phyloP scores from a whole-genome alignment of 2,797 vertebrate species.

The Tadarida brasiliensis region DNA sequence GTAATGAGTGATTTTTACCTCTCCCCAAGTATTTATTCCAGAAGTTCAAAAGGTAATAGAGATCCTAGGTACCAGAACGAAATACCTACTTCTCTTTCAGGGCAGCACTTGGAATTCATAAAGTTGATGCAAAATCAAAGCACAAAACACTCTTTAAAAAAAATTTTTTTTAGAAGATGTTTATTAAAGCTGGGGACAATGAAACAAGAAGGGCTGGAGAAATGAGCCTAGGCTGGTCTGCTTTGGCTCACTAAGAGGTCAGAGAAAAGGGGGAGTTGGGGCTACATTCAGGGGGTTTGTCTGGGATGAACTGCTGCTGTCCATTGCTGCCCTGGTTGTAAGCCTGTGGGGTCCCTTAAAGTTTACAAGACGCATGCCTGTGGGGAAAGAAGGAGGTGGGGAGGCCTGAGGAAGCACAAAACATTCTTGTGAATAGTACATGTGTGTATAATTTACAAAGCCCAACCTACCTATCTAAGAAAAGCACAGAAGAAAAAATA shows the following conservation, averaged over 20 bases:
- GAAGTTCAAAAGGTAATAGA: conserved; percentile 32
- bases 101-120: not conserved
- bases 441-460: not conserved
- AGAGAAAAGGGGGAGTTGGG: no score
- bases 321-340: no score
- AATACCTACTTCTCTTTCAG: not conserved
- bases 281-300: no score
- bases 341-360: no score
- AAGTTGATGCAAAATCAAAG: conserved; percentile 29
- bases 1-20: conserved; percentile 11
- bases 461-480: not conserved
- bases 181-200: no score
- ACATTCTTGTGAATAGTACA: not conserved
- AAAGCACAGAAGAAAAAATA: not conserved
- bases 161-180: no score
- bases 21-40: not conserved
- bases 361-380: no score
- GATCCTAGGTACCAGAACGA: not conserved
- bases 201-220: no score
- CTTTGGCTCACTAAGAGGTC: no score
- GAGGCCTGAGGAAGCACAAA: not conserved
- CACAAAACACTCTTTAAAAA: not conserved
- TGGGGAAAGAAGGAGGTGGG: no score
- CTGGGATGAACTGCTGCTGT: no score
- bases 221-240: no score